Percentiles rank a stretch among this genome's conserved stretches.
phyloP scores from a whole-genome alignment of 1,140 invertebrate genomes.

The Drosophila sp. region DNA sequence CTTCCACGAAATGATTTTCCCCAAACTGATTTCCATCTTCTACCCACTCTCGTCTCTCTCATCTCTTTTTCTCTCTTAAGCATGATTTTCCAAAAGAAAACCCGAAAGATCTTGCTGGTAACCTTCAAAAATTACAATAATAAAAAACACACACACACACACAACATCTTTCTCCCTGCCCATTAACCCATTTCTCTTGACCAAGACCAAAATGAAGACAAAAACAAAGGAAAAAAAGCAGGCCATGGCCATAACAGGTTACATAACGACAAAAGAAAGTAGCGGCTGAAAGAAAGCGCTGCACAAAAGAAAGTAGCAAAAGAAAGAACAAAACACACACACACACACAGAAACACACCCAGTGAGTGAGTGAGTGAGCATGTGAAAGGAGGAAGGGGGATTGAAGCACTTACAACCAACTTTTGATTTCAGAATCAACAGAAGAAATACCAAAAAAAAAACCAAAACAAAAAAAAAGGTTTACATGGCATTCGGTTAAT shows the following conservation, averaged over 20 bases:
- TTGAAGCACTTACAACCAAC: slow-evolving; percentile 43
- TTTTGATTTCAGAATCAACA: slow-evolving; percentile 73
- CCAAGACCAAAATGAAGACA: slow-evolving; percentile 37
- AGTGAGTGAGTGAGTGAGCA: not conserved
- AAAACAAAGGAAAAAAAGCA: slow-evolving; percentile 64
- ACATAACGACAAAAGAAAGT: slow-evolving; percentile 64
- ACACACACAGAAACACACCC: slow-evolving; percentile 15
- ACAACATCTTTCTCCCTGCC: slow-evolving; percentile 34
- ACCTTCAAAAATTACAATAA: slow-evolving; percentile 39
- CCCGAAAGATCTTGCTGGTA: slow-evolving; percentile 16
- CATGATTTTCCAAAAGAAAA: not conserved
- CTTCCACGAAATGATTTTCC: slow-evolving; percentile 3
- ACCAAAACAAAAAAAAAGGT: slow-evolving; percentile 1
- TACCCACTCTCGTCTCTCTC: too few relatives aligned
- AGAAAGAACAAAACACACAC: slow-evolving; percentile 23
- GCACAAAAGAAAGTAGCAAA: slow-evolving; percentile 41
- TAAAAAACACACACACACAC: slow-evolving; percentile 28
- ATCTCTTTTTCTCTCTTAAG: not conserved
- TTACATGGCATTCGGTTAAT: not conserved
- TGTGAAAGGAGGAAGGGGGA: not conserved
- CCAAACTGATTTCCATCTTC: slow-evolving; percentile 6
- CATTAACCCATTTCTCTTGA: slow-evolving; percentile 73
- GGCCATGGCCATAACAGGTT: slow-evolving; percentile 62
- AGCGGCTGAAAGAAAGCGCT: slow-evolving; percentile 48
- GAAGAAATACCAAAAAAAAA: slow-evolving; percentile 34